Conservation (phyloP, 2,888 invertebrate genomes). For the Sthenelais limicola region DNA sequence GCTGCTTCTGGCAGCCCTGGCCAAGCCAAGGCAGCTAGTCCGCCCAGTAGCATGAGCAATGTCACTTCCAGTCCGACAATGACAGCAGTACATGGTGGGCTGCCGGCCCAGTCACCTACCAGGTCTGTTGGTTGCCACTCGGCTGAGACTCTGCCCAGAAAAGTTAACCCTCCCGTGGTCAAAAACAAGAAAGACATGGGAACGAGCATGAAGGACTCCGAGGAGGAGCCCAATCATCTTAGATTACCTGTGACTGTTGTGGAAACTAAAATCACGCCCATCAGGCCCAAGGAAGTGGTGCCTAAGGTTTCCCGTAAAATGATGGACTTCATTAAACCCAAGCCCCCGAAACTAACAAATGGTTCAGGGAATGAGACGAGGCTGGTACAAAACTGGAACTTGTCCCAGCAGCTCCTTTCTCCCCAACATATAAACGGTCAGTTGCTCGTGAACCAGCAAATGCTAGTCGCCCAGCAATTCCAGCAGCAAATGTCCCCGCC, state of each 20-base stretch:
- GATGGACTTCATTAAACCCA: slow-evolving; percentile 29
- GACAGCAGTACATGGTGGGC: slow-evolving; percentile 23
- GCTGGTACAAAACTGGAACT: background rate
- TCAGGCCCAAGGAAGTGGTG: slow-evolving; percentile 26
- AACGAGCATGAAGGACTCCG: slow-evolving; percentile 28
- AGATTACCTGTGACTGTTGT: slow-evolving; percentile 14
- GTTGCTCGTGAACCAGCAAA: background rate
- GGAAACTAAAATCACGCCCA: slow-evolving; percentile 4
- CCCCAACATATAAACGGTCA: background rate
- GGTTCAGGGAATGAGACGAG: background rate
- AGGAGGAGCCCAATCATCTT: slow-evolving; percentile 2
- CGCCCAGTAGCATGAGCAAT: background rate
- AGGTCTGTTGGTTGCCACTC: background rate
- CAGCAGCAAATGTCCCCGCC: slow-evolving; percentile 14
- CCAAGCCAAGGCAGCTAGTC: slow-evolving; percentile 26
- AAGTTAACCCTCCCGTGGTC: slow-evolving; percentile 12
- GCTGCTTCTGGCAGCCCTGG: slow-evolving; percentile 26
- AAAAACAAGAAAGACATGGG: slow-evolving; percentile 37
- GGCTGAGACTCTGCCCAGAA: slow-evolving; percentile 14
- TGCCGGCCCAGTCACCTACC: slow-evolving; percentile 30
- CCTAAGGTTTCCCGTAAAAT: background rate
- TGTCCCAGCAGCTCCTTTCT: background rate
- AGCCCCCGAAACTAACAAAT: slow-evolving; percentile 7
- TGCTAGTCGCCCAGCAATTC: background rate
- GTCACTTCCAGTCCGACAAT: background rate